Evolutionary conservation across 2,113 vertebrate species (phyloP), one percentile per base, ranked within the genome.

Genomic region (Ornithorhynchus anatinus): DNA sequence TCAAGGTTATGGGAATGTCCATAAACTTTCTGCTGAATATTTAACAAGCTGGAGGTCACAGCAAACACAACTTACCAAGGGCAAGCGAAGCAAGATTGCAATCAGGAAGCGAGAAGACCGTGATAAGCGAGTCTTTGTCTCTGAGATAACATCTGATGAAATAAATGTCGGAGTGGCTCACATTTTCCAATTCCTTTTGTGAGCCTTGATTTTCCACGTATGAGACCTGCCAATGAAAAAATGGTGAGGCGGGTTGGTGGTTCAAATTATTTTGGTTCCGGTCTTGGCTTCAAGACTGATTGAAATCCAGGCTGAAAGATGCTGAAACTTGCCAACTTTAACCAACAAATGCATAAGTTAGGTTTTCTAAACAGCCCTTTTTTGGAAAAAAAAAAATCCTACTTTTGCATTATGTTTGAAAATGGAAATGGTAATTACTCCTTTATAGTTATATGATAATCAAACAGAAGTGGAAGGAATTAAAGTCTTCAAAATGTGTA

Each of bases 21-120:
- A 88, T 89, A 91, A 91, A 92, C 72, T 90, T 91, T 88, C 87
- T 79, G 37, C 74, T 89, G 89, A 90, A 90, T 92, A 91, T 89
- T 91, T 92, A 91, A 89, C 81, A 84, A 92, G 84, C 75, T 82
- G 65, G 82, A 92, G 89, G 88, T 91, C 69, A 7, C 29, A 73
- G 69, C 65, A 89, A 81, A 81, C 68, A 75, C 45, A 59, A 86
- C 69, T 86, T 88, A 37, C 81, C 84, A 91, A 93, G 93, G 89
- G 84, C 86, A 75, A 80, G 73, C 61, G 71, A 85, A 90, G 90
- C 91, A 86, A 91, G 87, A 91, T 91, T 90, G 77, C 69, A 91
- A 88, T 91, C 91, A 86, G 69, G 38, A 89, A 77, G 75, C 81
- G 48, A 77, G 66, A 72, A 86, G 76, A 80, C 83, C 77, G 72